A percentile compares a stretch with the other conserved stretches of the same genome.
phyloP scores from a whole-genome alignment of 2,888 invertebrate species.

The Habroteleia sp. region DNA sequence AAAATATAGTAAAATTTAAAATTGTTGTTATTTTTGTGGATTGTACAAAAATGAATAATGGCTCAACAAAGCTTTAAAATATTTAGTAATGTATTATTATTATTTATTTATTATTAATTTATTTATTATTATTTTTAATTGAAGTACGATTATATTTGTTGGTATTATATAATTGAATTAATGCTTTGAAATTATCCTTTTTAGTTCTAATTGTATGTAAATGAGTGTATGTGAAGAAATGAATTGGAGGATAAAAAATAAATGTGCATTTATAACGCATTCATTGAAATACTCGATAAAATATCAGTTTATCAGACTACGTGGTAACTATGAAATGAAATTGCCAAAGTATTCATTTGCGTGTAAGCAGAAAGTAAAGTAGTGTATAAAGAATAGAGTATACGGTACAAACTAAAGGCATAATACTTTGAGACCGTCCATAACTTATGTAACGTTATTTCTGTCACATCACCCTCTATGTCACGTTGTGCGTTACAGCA shows the following conservation, averaged over 20 bases:
- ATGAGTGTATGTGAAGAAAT: not conserved
- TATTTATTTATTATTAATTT: too few relatives aligned
- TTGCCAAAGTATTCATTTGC: constrained; percentile 39
- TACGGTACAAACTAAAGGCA: constrained; percentile 43
- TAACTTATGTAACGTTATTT: constrained; percentile 62
- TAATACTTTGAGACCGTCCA: constrained; percentile 47
- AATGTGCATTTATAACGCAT: not conserved
- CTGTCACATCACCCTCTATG: constrained; percentile 57
- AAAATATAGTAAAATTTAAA: too few relatives aligned
- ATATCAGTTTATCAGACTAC: constrained; percentile 33
- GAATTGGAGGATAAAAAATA: not conserved
- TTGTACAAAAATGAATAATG: too few relatives aligned
- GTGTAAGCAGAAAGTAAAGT: constrained; percentile 49
- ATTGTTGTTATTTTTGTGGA: too few relatives aligned
- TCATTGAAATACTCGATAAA: constrained; percentile 30
- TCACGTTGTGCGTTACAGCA: constrained; percentile 33
- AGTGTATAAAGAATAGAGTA: constrained; percentile 48
- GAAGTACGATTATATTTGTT: too few relatives aligned
- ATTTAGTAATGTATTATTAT: too few relatives aligned
- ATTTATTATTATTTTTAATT: too few relatives aligned
- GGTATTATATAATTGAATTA: too few relatives aligned
- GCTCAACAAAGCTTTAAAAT: too few relatives aligned
- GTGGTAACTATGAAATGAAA: constrained; percentile 36
- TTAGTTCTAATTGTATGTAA: too few relatives aligned
- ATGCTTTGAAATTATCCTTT: too few relatives aligned